Evolutionary conservation across 2,888 invertebrate species (phyloP).

Genomic region (Lasioglossum calceatum): DNA sequence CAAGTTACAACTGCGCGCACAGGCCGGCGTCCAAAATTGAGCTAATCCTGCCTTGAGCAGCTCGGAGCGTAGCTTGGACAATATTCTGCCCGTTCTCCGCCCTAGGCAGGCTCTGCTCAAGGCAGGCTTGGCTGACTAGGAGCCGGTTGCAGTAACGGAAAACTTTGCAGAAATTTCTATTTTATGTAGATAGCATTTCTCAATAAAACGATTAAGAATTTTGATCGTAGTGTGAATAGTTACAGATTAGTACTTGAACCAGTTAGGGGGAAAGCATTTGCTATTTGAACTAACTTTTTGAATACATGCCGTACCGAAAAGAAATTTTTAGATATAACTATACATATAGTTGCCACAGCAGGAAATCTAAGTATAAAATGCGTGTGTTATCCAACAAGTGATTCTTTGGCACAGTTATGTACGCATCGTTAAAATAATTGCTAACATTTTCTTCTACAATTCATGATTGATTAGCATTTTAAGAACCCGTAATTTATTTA

Average conservation of each 20-base stretch:
- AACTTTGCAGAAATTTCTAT: slow-evolving; percentile 34
- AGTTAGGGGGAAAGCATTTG: not conserved
- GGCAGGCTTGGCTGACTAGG: not conserved
- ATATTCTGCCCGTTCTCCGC: no score
- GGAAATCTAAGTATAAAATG: slow-evolving; percentile 14
- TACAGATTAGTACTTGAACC: slow-evolving; percentile 22
- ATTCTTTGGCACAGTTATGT: not conserved
- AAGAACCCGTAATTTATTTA: not conserved
- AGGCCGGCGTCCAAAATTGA: no score
- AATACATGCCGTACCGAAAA: not conserved
- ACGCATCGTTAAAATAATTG: not conserved
- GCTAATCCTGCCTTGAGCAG: no score
- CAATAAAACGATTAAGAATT: slow-evolving; percentile 10
- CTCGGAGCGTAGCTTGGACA: no score
- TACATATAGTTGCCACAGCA: slow-evolving; percentile 9
- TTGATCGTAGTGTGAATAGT: not conserved
- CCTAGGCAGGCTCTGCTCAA: no score
- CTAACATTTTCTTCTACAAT: not conserved
- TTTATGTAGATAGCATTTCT: slow-evolving; percentile 20
- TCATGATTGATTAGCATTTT: not conserved
- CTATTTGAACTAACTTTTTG: not conserved
- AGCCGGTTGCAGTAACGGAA: not conserved
- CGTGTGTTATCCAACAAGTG: not conserved
- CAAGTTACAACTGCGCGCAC: no score
- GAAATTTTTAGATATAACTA: not conserved